Conservation (phyloP, 2,797 vertebrate genomes). For the Danio aesculapii region DNA sequence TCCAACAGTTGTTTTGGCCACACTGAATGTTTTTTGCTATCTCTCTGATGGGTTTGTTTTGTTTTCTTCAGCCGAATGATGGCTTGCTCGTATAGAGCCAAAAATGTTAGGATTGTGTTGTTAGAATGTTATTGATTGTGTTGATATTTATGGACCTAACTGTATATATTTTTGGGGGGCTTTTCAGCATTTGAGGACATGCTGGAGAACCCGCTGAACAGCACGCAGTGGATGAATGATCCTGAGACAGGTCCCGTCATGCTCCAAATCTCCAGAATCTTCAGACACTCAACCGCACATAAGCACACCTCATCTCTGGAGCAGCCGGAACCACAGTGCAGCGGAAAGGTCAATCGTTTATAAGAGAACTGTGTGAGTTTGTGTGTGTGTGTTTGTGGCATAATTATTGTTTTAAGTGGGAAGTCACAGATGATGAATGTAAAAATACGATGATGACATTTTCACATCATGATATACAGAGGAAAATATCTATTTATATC, state of each 20-base stretch:
- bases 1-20: too few relatives aligned
- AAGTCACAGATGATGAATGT: conserved; percentile 71
- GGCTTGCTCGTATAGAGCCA: too few relatives aligned
- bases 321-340: conserved; percentile 58
- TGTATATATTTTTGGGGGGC: neutral
- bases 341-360: conserved; percentile 50
- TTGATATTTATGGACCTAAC: too few relatives aligned
- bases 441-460: conserved; percentile 63
- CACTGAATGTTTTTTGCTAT: too few relatives aligned
- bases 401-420: conserved; percentile 67
- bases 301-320: conserved; percentile 62
- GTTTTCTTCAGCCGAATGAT: too few relatives aligned
- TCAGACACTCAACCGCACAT: conserved; percentile 98
- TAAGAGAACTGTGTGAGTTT: conserved; percentile 45
- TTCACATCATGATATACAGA: conserved; percentile 62
- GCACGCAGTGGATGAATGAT: conserved; percentile 99
- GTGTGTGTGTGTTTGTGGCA: conserved; percentile 60
- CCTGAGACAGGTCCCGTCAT: conserved; percentile 97
- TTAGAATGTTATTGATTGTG: too few relatives aligned
- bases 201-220: conserved; percentile 98
- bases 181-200: conserved; percentile 96
- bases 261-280: conserved; percentile 99
- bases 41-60: too few relatives aligned
- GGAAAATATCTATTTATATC: conserved; percentile 80
- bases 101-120: too few relatives aligned